These are phyloP conservation scores for Diadegma fenestrale DNA, from an alignment of 2,888 invertebrate genomes.

Conservation along the genomic window DNA sequence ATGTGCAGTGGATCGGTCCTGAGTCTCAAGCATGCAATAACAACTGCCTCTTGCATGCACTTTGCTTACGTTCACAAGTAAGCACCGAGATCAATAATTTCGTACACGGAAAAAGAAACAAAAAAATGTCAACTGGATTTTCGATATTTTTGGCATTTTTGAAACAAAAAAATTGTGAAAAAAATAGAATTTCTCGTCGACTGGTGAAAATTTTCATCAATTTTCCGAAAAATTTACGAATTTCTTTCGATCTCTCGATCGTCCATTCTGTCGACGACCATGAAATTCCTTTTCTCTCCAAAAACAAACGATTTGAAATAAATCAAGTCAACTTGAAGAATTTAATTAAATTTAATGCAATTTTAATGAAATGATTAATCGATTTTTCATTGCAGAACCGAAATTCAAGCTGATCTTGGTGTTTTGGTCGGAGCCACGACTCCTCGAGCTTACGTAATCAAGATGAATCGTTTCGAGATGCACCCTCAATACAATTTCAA, in stretches of 20 bases:
- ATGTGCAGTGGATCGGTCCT: conserved; percentile 76
- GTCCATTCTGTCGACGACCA: too few species aligned
- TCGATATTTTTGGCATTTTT: not conserved
- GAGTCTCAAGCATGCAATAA: conserved; percentile 70
- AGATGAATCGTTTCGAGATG: conserved; percentile 71
- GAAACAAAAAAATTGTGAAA: too few species aligned
- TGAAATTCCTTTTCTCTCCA: too few species aligned
- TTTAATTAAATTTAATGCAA: not conserved
- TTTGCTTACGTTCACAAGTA: conserved; percentile 73
- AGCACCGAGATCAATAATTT: conserved; percentile 48
- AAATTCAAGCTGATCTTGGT: conserved; percentile 69
- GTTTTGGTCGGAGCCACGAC: conserved; percentile 70
- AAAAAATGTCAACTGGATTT: not conserved
- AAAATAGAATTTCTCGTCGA: not conserved
- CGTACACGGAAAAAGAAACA: too few species aligned
- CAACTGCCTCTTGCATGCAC: conserved; percentile 74
- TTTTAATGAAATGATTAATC: not conserved
- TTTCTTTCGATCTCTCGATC: too few species aligned
- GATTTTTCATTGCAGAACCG: conserved; percentile 64
- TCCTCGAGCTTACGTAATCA: conserved; percentile 70
- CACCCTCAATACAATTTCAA: conserved; percentile 73
- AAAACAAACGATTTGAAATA: too few species aligned
- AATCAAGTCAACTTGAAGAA: not conserved
- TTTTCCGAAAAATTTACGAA: too few species aligned
- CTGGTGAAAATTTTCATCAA: too few species aligned